Conservation (phyloP, 2,888 invertebrate genomes). For the Hirtodrosophila confusa region DNA sequence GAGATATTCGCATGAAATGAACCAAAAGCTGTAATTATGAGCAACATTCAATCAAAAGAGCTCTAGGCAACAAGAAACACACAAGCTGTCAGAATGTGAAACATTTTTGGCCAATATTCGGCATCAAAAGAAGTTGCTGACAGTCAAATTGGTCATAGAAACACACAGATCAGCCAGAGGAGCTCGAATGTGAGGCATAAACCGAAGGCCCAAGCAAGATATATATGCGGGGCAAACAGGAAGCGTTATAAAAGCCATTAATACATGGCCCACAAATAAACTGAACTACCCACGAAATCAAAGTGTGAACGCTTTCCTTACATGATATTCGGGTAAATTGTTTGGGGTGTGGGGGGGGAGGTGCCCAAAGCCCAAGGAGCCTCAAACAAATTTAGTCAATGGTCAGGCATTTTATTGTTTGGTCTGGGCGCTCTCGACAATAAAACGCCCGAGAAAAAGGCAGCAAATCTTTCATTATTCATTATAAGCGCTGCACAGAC, state of each 20-base stretch:
- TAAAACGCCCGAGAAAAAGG: constrained; percentile 58
- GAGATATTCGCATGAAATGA: constrained; percentile 55
- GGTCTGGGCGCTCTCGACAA: constrained; percentile 48
- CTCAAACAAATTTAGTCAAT: constrained; percentile 64
- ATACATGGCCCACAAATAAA: constrained; percentile 43
- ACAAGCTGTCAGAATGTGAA: constrained; percentile 11
- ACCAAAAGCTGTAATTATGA: constrained; percentile 70
- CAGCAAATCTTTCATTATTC: constrained; percentile 76
- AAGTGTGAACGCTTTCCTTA: constrained; percentile 66
- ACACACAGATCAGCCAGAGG: constrained; percentile 3
- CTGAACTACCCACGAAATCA: constrained; percentile 52
- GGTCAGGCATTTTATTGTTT: constrained; percentile 68
- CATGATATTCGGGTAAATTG: constrained; percentile 34
- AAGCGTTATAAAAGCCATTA: constrained; percentile 75
- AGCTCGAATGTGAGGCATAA: constrained; percentile 3
- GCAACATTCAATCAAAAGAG: constrained; percentile 66
- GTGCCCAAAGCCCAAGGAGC: not conserved
- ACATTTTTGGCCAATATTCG: constrained; percentile 49
- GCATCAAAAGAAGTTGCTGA: constrained; percentile 65
- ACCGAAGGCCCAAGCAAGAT: constrained; percentile 34
- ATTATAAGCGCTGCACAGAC: constrained; percentile 70
- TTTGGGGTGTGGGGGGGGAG: not conserved
- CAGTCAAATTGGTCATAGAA: constrained; percentile 68
- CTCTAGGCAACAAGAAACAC: constrained; percentile 32
- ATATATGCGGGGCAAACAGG: constrained; percentile 54